These are phyloP conservation scores for Nothoprocta pentlandii DNA, from an alignment of 2,113 vertebrate species.

Conservation along the genomic window DNA sequence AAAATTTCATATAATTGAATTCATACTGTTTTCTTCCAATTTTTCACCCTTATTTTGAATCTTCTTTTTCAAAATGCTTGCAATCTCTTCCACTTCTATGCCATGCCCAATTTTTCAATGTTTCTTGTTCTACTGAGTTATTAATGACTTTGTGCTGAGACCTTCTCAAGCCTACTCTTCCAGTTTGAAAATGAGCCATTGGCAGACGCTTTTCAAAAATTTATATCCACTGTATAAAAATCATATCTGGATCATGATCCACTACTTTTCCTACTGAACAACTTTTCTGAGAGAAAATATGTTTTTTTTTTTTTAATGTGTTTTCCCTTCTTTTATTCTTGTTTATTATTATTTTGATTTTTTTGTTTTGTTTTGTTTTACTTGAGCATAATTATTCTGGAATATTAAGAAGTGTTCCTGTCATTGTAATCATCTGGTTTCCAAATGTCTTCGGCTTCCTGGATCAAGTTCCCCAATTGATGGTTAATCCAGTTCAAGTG, in stretches of 20 bases:
- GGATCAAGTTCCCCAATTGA: conserved; percentile 27
- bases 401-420: neutral
- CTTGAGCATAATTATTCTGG: conserved; percentile 16
- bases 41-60: neutral
- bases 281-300: neutral
- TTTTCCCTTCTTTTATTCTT: neutral
- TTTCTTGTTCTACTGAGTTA: neutral
- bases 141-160: neutral
- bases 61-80: neutral
- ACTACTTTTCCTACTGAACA: neutral
- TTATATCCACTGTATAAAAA: neutral
- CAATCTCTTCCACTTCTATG: neutral
- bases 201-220: neutral
- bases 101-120: neutral
- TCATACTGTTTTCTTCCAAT: neutral
- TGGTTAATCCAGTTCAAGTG: conserved; percentile 59
- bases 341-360: neutral
- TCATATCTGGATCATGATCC: neutral
- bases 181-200: neutral
- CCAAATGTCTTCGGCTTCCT: conserved; percentile 4
- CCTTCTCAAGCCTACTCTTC: neutral
- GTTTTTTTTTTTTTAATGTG: neutral
- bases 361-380: neutral
- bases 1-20: neutral
- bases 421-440: conserved; percentile 51